Base-by-base conservation (phyloP, 2,888 invertebrate genomes). In the Drosophila macrothrix region DNA sequence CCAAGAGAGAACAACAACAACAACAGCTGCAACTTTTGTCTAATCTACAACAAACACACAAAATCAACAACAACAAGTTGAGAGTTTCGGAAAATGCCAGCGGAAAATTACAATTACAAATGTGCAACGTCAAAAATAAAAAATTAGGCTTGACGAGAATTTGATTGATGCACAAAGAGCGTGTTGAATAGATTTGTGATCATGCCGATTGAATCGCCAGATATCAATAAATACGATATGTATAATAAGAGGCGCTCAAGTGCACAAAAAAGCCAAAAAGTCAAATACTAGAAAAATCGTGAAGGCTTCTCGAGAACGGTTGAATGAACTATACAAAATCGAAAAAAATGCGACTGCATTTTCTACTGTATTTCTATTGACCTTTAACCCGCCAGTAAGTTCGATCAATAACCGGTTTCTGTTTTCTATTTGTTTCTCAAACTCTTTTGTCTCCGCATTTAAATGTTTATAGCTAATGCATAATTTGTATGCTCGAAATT, bases 131-230 rank as follows among this genome's bases (percentile, higher is more conserved):
- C 29, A 41, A 55, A 53, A 53, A 53, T 33, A 33, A 33, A 76
- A 78, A 64, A 55, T 25, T 50, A n/a, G 37, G 31, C 25, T 19
- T 39, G 39, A 43, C 55, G 29, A 39, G 33, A 14, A n/a, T 56
- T 64, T 73, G 67, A 83, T 76, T 71, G 70, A 79, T 81, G 76
- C n/a, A 28, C 54, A 12, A 54, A 59, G 55, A 28, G 61, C 49
- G 68, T 73, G 75, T 65, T 62, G 73, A 61, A 62, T 50, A 58
- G 46, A 65, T 71, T 62, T 52, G 55, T 64, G 28, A 56, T 25
- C 39, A 33, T 6, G 25, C 43, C 37, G 41, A 58, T 49, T 68
- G 54, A 35, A 50, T 60, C 28, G 22, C 41, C n/a, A 39, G 33
- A 67, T 59, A 55, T 28, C 41, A 52, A 52, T 60, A 58, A 39